Base-by-base conservation (phyloP, 2,113 vertebrate genomes). In the Isichthys henryi region DNA sequence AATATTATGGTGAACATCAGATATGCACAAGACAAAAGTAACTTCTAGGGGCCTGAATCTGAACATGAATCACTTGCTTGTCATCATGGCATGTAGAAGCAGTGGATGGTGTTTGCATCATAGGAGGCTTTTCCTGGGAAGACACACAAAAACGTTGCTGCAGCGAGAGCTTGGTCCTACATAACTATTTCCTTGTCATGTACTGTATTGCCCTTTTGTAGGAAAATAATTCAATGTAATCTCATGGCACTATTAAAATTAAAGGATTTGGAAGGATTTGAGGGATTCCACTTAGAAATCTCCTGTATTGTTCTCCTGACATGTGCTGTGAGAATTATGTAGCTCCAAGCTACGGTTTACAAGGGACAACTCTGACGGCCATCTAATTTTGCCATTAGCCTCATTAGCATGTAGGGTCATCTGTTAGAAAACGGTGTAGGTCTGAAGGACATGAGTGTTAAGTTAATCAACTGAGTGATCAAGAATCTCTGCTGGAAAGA, bases 231-330 rank as follows among this genome's bases (percentile, higher is more conserved):
- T 77, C 35, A 39, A 77, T 43, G 35, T 43, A 77, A 77, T 15
- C 15, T 77, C 74, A 77, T 17, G 35, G 13, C 15, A 43, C 31
- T 43, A 39, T 43, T 19, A 77, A 77, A 39, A 77, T 15, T 39
- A 77, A 77, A 77, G 13, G 74, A 77, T 77, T 77, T 77, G 74
- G 5, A 77, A 77, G 74, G 74, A 77, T 77, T 77, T 77, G 74
- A 43, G 74, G 35, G 74, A 77, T 77, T 77, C 74, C 74, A 77
- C 15, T 39, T 43, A 77, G 13, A 77, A 77, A 77, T 77, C 74
- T 19, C 74, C 74, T 77, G 74, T 6, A 77, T 77, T 77, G 35
- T 43, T 43, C 31, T 77, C 74, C 27, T 39, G 74, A 77, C 31
- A 77, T 77, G 74, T 77, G 15, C 74, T 77, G 31, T 77, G 74